Evolutionary conservation across 2,113 vertebrate genomes (phyloP), one percentile per base, ranked within the genome.

Genomic region (Nycticebus coucang): DNA sequence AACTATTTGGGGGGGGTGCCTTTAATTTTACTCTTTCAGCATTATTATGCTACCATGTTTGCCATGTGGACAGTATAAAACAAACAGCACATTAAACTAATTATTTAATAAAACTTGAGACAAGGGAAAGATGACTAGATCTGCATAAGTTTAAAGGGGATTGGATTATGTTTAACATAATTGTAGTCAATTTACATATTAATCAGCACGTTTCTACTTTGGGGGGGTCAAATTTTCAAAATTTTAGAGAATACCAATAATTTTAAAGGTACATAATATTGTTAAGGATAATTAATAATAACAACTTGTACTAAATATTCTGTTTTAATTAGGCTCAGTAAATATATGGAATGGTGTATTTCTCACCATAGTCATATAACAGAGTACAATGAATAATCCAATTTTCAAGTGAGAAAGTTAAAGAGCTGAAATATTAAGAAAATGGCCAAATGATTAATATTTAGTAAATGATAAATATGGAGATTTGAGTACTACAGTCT

Each of bases 21-120:
- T 64, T 83, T 81, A 28, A 77, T 93, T 89, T 93, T 37, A 37
- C 78, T 57, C 37, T 53, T 69, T 93, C 13, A 89, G 37, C 4
- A 74, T 77, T 64, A 30, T 21, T 62, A 68, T 64, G 86, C 91
- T 10, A 95, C 50, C 21, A 35, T 57, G 2, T 1, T 13, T 88
- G 10, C 2, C 30, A 28, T 30, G 0, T 24, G 19, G 77, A 22
- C 50, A 2, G 8, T 87, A 0, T 60, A 60, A 64, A 68, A 57
- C 50, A 6, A 81, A 37, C 24, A 68, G 19, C 21, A 69, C 57
- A 26, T 26, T 68, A 30, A 62, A 83, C 5, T 74, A 53, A 69
- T 72, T 75, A n/a, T 1, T 83, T 35, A 74, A 33, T 81, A 77
- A 92, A 94, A 77, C 6, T 22, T 37, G 8, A 85, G 45, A 64